Conservation (phyloP, 2,888 invertebrate species). For the Standfussiana lucernea region DNA sequence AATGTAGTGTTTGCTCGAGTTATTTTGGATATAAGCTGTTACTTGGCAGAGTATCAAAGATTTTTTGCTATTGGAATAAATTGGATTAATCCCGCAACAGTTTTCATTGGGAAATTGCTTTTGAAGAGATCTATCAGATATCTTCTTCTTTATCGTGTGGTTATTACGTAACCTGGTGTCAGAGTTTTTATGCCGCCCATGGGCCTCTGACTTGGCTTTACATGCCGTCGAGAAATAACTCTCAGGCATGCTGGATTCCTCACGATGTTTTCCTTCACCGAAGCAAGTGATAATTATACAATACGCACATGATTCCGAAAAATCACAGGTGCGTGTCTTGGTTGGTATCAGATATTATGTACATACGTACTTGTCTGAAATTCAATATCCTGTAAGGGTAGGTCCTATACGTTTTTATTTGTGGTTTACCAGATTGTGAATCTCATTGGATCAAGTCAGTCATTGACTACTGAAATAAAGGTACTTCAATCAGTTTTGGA, state of each 20-base stretch:
- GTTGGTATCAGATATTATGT: neutral
- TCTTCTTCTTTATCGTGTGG: too few relatives aligned
- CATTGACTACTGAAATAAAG: too few relatives aligned
- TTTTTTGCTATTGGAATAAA: slow-evolving; percentile 16
- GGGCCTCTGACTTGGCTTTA: too few relatives aligned
- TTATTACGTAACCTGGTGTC: too few relatives aligned
- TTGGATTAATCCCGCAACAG: slow-evolving; percentile 1
- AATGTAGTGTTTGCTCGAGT: slow-evolving; percentile 37
- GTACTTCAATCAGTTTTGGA: too few relatives aligned
- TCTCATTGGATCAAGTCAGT: neutral
- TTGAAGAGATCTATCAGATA: neutral
- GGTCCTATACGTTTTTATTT: neutral
- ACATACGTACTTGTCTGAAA: neutral
- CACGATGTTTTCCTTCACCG: too few relatives aligned
- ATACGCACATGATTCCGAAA: too few relatives aligned
- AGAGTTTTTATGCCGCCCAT: too few relatives aligned
- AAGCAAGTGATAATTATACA: too few relatives aligned
- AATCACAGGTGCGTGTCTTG: too few relatives aligned
- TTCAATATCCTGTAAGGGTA: neutral
- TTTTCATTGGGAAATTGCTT: neutral
- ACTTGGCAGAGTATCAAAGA: slow-evolving; percentile 23
- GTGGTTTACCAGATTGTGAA: neutral
- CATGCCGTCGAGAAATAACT: too few relatives aligned
- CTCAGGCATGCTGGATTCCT: too few relatives aligned
- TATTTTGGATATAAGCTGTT: slow-evolving; percentile 27